Evolutionary conservation across 2,797 vertebrate genomes (phyloP).

Genomic region (Saxicola maurus): DNA sequence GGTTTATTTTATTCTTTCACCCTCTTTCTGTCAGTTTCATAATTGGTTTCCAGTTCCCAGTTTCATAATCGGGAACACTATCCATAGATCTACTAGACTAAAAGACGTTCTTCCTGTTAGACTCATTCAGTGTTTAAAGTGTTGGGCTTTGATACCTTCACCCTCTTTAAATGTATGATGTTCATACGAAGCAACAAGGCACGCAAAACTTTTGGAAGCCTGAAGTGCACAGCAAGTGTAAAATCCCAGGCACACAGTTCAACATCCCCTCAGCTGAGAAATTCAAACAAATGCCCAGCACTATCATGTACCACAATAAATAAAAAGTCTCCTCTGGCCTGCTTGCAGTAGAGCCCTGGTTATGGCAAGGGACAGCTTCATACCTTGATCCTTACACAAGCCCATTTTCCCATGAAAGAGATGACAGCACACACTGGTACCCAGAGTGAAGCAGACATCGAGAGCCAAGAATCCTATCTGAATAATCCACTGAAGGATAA

Average conservation of each 20-base stretch:
- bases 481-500: constrained; percentile 29
- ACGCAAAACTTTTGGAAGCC: background rate
- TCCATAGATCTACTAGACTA: background rate
- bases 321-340: fast-evolving
- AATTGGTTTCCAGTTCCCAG: background rate
- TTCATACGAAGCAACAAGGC: background rate
- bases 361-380: background rate
- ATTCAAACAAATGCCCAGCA: background rate
- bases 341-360: background rate
- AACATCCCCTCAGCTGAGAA: background rate
- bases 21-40: background rate
- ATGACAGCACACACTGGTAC: background rate
- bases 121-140: background rate
- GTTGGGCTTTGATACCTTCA: background rate
- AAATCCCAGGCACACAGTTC: background rate
- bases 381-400: background rate
- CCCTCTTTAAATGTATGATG: background rate
- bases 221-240: fast-evolving
- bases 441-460: background rate
- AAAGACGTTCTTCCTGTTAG: background rate
- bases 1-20: background rate
- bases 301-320: background rate
- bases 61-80: background rate
- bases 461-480: constrained; percentile 9
- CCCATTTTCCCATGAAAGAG: background rate